These are phyloP conservation scores for Harpegnathos saltator DNA, from an alignment of 1,140 invertebrate genomes.

Conservation along the genomic window DNA sequence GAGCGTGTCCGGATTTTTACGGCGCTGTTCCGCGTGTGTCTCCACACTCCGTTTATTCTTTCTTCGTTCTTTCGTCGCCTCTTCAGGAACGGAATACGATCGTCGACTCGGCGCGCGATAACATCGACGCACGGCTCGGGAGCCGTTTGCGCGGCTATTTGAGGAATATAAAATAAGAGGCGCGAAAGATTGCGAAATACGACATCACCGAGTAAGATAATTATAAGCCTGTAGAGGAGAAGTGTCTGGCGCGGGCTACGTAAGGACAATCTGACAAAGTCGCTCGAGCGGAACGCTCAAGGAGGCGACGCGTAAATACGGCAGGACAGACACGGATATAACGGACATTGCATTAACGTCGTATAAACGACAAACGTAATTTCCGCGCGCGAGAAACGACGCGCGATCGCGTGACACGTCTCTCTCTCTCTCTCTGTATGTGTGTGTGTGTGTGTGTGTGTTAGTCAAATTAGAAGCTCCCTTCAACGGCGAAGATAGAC, in stretches of 20 bases:
- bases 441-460: not conserved
- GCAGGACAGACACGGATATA: not conserved
- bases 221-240: too few relatives aligned
- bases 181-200: too few relatives aligned
- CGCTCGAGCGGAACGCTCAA: not conserved
- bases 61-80: not conserved
- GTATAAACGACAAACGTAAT: not conserved
- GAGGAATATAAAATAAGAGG: too few relatives aligned
- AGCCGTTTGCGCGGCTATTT: too few relatives aligned
- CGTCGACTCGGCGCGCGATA: not conserved
- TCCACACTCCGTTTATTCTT: not conserved
- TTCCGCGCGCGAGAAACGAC: not conserved
- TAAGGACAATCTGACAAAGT: not conserved
- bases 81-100: not conserved
- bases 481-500: not conserved
- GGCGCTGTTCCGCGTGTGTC: not conserved
- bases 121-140: not conserved
- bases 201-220: too few relatives aligned
- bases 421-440: too few relatives aligned
- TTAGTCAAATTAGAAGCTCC: constrained; percentile 21
- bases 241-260: not conserved
- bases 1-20: not conserved
- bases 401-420: too few relatives aligned
- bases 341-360: not conserved
- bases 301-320: not conserved